These are phyloP conservation scores for Periplaneta americana DNA, from an alignment of 1,140 invertebrate genomes.

Conservation along the genomic window DNA sequence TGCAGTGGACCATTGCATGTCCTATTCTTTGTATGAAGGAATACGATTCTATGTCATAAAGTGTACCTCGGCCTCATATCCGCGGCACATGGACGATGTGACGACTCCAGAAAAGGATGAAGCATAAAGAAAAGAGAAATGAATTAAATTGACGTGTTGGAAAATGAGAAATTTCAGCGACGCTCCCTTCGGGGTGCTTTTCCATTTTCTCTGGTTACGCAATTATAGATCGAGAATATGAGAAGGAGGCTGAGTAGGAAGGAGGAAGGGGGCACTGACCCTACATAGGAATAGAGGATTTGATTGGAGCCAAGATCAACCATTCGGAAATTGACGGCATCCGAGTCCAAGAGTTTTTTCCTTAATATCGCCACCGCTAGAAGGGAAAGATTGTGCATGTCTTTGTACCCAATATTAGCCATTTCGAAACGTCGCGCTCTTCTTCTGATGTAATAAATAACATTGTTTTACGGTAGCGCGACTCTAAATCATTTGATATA, in stretches of 20 bases:
- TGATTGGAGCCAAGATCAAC: background rate
- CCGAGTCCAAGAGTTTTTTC: too few species aligned
- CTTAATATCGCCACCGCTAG: too few species aligned
- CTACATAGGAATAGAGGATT: background rate
- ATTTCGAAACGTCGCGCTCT: background rate
- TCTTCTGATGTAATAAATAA: background rate
- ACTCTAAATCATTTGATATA: too few species aligned
- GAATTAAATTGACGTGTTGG: background rate
- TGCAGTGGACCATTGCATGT: too few species aligned
- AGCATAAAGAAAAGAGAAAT: background rate
- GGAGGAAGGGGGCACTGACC: background rate
- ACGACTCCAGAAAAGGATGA: background rate
- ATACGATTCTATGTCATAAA: too few species aligned
- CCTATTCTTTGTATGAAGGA: too few species aligned
- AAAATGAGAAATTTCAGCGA: background rate
- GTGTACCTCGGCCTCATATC: background rate
- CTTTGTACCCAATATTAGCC: background rate
- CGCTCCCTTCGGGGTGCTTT: background rate
- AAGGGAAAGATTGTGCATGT: too few species aligned
- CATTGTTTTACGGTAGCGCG: background rate
- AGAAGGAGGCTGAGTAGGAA: background rate
- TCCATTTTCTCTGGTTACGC: background rate
- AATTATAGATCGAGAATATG: background rate
- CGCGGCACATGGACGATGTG: background rate
- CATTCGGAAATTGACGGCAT: background rate